Base-by-base conservation (phyloP, 2,888 invertebrate genomes). In the Orthosia gothica region DNA sequence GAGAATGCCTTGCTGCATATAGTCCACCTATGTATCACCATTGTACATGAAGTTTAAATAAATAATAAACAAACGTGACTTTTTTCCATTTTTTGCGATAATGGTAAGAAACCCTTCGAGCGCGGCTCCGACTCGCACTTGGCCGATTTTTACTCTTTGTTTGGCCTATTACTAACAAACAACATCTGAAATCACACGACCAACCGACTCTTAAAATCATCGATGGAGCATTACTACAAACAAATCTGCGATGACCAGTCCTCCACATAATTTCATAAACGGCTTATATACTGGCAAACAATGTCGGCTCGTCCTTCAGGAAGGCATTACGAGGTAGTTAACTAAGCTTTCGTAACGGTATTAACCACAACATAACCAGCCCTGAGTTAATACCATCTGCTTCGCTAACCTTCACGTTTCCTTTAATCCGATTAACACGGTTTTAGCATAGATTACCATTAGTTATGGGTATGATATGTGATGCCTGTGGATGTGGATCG, bases 321-420 rank as follows among this genome's bases (percentile, higher is more conserved):
- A 59, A 47, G 26, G 72, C 32, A 86, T 83, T 74, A 86, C 67
- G 68, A 61, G 50, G 59, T 71, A 78, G 65, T 74, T 79, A 79
- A 70, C 79, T 73, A 87, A 83, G 84, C 72, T 57, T 20, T 63
- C 52, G 49, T 74, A 63, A 72, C 71, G 52, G 73, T 15, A 76
- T 79, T 79, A 79, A 69, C 80, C 83, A 73, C 76, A 73, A 80
- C 79, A 88, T 85, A 86, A 75, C 72, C 80, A 81, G 52, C 40
- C 49, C 81, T 79, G 84, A 87, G 79, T 82, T 82, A 87, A 86
- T 84, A 74, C 78, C 66, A 73, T 82, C 69, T 81, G 87, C 78
- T 79, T 81, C 83, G 68, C 61, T 79, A 68, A 74, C 69, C 87
- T 84, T 86, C 75, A 68, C 79, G 77, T 81, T 81, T 80, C 79